A percentile compares a stretch with the other conserved stretches of the same genome.
Conservation (phyloP, 2,888 invertebrate genomes). For the Scaptomyza reducta region DNA sequence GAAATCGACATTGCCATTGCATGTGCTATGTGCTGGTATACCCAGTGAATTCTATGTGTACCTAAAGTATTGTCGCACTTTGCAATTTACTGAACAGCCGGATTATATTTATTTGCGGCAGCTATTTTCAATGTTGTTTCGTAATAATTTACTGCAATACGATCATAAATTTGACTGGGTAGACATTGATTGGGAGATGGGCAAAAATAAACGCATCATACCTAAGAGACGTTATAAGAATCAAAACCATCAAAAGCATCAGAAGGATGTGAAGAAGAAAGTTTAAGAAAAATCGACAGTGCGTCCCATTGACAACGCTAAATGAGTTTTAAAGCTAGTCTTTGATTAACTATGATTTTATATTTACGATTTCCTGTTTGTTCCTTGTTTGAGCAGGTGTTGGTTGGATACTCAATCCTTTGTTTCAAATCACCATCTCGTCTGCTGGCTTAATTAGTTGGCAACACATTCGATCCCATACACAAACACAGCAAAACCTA, state of each 20-base stretch:
- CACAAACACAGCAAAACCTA: neutral
- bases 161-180: slow-evolving; percentile 63
- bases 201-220: neutral
- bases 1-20: slow-evolving; percentile 43
- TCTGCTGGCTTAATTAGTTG: slow-evolving; percentile 34
- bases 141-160: slow-evolving; percentile 17
- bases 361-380: slow-evolving; percentile 15
- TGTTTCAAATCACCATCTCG: slow-evolving; percentile 37
- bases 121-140: slow-evolving; percentile 49
- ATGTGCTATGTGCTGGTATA: slow-evolving; percentile 41
- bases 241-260: neutral
- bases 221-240: neutral
- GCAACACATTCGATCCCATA: slow-evolving; percentile 6
- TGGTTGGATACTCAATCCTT: slow-evolving; percentile 9
- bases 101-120: slow-evolving; percentile 59
- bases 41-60: slow-evolving; percentile 63
- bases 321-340: neutral
- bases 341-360: slow-evolving; percentile 44
- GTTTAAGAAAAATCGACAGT: neutral
- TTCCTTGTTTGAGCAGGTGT: slow-evolving; percentile 7
- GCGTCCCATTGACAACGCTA: neutral
- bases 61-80: slow-evolving; percentile 58
- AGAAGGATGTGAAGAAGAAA: neutral
- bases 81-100: slow-evolving; percentile 57
- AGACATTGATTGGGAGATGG: slow-evolving; percentile 23